phyloP scores from a whole-genome alignment of 2,888 invertebrate genomes.

The Nasonovia ribisnigri region DNA sequence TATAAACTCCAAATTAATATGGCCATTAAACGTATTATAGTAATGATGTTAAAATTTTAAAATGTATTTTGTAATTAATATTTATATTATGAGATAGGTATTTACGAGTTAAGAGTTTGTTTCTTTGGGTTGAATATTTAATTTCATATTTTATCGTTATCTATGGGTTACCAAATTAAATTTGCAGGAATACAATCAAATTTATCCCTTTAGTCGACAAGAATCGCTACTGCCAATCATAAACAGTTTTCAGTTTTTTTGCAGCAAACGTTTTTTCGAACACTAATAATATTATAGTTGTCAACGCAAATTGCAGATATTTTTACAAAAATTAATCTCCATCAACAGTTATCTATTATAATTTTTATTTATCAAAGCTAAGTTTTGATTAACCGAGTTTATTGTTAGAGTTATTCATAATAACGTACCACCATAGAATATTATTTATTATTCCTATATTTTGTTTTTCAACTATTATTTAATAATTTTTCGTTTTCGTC shows the following conservation, averaged over 20 bases:
- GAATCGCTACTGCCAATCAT: neutral
- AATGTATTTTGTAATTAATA: neutral
- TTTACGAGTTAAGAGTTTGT: neutral
- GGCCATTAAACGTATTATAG: neutral
- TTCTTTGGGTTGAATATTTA: neutral
- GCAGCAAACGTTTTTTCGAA: neutral
- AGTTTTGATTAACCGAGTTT: neutral
- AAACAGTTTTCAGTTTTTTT: neutral
- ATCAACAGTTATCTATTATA: neutral
- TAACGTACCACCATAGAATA: neutral
- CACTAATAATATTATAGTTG: neutral
- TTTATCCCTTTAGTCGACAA: neutral
- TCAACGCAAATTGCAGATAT: neutral
- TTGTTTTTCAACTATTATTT: neutral
- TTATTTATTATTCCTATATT: neutral
- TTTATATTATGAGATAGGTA: neutral
- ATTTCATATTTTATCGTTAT: neutral
- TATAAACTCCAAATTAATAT: neutral
- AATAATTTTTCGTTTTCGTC: neutral
- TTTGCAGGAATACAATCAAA: neutral
- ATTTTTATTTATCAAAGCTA: neutral
- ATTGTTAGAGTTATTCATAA: neutral
- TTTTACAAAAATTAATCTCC: neutral
- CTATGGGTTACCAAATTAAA: neutral
- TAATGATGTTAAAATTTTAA: neutral